Evolutionary conservation across 2,888 invertebrate genomes (phyloP), one percentile per base, ranked within the genome.

Genomic region (Cephus pulcher): DNA sequence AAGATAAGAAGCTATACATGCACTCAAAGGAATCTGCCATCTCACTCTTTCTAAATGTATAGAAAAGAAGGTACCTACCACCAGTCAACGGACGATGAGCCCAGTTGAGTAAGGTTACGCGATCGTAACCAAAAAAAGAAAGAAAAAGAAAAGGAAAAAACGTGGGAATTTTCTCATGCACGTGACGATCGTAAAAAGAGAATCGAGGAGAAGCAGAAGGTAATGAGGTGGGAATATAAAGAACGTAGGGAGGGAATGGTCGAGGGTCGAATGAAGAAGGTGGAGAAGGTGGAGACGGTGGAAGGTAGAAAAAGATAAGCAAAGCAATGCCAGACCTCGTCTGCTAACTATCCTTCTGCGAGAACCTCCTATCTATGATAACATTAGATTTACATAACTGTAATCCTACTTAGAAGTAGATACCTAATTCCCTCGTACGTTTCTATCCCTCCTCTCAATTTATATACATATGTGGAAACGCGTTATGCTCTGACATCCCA

Each of bases 341-440:
- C 56, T 23, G 82, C 79, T 84, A 85, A 86, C 83, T 82, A 79
- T 81, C 80, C 77, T 40, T 76, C 79, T 78, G 32, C 6, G 11
- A 6, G 79, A 75, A 74, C 75, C 82, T 81, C 84, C 82, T 82
- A 82, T 81, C 81, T 79, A 80, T 83, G 83, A 89, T 88, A 86
- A 83, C 86, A 83, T 86, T 87, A 86, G 88, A 89, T 90, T 90
- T 90, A 86, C 89, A 90, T 90, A 90, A 90, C 88, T 86, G 85
- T 88, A 88, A 88, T 88, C 87, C 89, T 87, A 86, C 76, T 76
- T 76, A 76, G 76, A 76, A 69, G 74, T 74, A 74, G 74, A 75
- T 76, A 76, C 75, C 75, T 77, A 85, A 86, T 86, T 85, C 83
- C 71, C 81, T 79, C 83, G 75, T 85, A 82, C 79, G 79, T 85